Percentiles rank a stretch among this genome's conserved stretches.
These are phyloP conservation scores for Pterophyllum scalare DNA, from an alignment of 2,113 vertebrate species.

Conservation along the genomic window DNA sequence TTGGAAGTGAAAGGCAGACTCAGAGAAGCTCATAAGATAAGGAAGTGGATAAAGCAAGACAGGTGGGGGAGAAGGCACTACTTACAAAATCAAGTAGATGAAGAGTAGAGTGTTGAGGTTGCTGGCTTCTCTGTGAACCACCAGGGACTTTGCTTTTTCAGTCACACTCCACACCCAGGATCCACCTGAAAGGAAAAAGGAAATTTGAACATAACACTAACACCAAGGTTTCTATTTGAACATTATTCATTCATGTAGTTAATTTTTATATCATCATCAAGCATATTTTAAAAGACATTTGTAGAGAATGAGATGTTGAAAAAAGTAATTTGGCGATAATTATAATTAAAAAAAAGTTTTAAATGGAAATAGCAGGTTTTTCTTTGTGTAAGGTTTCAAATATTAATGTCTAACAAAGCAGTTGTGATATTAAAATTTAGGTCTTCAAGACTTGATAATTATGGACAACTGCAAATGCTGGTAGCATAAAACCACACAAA, in stretches of 20 bases:
- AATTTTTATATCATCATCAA: neutral
- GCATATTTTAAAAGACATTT: neutral
- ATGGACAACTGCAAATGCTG: neutral
- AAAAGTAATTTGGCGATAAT: too few relatives aligned
- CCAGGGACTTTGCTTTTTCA: constrained; percentile 52
- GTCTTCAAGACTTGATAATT: neutral
- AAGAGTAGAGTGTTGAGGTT: constrained; percentile 81
- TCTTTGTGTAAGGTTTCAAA: neutral
- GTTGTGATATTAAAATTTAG: neutral
- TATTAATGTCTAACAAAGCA: neutral
- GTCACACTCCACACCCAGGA: constrained; percentile 72
- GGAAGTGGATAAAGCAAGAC: too few relatives aligned
- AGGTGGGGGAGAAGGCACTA: constrained; percentile 7
- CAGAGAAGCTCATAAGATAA: neutral
- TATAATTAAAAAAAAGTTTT: neutral
- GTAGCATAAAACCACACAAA: neutral
- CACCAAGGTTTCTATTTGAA: neutral
- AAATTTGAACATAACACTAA: neutral
- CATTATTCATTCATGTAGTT: too few relatives aligned
- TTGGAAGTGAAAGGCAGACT: neutral
- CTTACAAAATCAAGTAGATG: constrained; percentile 89
- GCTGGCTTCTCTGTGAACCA: constrained; percentile 73
- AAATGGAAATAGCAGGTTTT: neutral
- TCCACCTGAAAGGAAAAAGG: constrained; percentile 46
- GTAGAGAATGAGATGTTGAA: too few relatives aligned